A percentile compares a stretch with the other conserved stretches of the same genome.
Evolutionary conservation across 2,797 vertebrate genomes (phyloP).

Genomic region (Onychomys torridus): DNA sequence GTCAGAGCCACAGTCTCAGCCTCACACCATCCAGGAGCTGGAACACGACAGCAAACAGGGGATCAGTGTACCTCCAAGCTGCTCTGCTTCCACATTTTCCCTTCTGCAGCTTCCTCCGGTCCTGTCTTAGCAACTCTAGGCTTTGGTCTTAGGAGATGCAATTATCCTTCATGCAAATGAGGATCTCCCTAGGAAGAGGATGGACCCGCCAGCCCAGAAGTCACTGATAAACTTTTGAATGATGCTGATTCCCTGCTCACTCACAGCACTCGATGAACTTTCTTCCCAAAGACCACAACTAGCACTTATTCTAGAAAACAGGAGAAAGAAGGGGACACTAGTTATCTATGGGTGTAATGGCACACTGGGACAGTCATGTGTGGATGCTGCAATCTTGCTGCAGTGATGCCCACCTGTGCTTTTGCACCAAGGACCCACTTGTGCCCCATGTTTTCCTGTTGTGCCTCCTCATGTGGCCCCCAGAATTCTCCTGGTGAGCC

Average conservation of each 20-base stretch:
- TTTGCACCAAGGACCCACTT: neutral
- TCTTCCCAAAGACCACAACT: neutral
- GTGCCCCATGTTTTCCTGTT: neutral
- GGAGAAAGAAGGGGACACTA: neutral
- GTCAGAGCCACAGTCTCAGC: neutral
- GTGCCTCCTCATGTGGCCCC: accelerated
- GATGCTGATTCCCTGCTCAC: neutral
- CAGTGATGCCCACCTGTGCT: accelerated
- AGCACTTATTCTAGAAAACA: neutral
- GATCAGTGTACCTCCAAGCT: neutral
- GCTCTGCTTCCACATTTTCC: accelerated
- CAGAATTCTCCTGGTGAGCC: neutral
- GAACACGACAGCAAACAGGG: neutral
- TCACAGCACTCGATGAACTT: neutral
- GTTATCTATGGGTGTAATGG: accelerated
- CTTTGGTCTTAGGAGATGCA: neutral
- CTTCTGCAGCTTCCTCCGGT: no score
- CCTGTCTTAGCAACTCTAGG: neutral
- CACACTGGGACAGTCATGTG: accelerated
- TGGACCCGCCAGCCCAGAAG: neutral
- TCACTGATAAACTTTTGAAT: accelerated
- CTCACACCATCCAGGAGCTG: no score
- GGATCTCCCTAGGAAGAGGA: neutral
- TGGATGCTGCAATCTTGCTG: accelerated
- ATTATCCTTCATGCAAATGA: neutral